Conservation (phyloP, 1,140 invertebrate genomes). For the Paraescarpia echinospica region DNA sequence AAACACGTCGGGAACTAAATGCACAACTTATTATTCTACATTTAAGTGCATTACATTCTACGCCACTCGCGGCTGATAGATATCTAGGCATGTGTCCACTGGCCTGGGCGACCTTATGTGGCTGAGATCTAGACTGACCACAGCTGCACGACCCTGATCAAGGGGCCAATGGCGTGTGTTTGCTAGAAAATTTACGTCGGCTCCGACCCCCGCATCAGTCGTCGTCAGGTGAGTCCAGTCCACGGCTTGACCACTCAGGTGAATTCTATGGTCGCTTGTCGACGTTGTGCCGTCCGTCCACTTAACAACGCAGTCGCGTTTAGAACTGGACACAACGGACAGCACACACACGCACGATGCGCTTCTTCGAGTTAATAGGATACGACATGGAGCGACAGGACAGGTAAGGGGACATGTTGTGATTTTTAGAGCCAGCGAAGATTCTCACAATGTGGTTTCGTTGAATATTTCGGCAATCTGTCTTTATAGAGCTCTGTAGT, state of each 20-base stretch:
- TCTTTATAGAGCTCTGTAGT: not conserved
- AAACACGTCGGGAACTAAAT: too few species aligned
- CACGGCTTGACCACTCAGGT: not conserved
- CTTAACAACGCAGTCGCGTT: not conserved
- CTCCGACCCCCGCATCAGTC: not conserved
- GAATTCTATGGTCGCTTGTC: not conserved
- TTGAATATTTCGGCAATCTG: not conserved
- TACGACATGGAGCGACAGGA: not conserved
- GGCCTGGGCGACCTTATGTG: not conserved
- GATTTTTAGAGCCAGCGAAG: not conserved
- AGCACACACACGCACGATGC: not conserved
- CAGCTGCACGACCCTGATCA: not conserved
- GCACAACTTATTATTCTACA: too few species aligned
- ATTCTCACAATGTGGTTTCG: not conserved
- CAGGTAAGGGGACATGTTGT: not conserved
- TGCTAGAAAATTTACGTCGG: not conserved
- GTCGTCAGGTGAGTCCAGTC: not conserved
- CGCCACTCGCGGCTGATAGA: not conserved
- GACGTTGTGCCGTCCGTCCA: not conserved
- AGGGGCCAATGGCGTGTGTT: not conserved
- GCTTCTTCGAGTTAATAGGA: not conserved
- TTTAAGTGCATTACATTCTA: not conserved
- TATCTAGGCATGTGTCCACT: not conserved
- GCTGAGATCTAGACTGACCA: not conserved
- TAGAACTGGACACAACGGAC: not conserved